A percentile compares a stretch with the other conserved stretches of the same genome.
Conservation (phyloP, 2,797 vertebrate genomes). For the Helostoma temminkii region DNA sequence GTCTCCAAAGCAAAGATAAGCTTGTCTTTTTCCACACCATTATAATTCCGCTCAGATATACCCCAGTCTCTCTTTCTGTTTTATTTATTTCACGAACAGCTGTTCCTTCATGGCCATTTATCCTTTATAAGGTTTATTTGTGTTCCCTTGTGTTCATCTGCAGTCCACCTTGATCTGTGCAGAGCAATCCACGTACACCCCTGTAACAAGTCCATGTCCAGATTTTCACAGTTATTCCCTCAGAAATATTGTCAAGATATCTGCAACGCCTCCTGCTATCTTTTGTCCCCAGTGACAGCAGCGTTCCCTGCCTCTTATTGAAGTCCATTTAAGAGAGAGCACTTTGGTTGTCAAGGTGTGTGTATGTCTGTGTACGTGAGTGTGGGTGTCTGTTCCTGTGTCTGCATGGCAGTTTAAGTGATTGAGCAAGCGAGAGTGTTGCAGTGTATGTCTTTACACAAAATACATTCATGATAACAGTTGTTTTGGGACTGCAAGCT, state of each 20-base stretch:
- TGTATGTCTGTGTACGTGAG: slow-evolving; percentile 38
- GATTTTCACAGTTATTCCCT: slow-evolving; percentile 81
- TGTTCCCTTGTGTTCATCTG: slow-evolving; percentile 72
- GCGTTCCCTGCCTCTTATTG: slow-evolving; percentile 79
- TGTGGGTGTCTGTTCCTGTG: slow-evolving; percentile 51
- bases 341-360: slow-evolving; percentile 88
- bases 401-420: slow-evolving; percentile 68
- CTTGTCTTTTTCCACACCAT: slow-evolving; percentile 75
- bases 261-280: slow-evolving; percentile 73
- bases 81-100: slow-evolving; percentile 76
- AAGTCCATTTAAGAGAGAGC: slow-evolving; percentile 87
- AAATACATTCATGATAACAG: slow-evolving; percentile 85
- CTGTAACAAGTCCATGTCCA: slow-evolving; percentile 70
- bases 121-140: slow-evolving; percentile 81
- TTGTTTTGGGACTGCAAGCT: slow-evolving; percentile 66
- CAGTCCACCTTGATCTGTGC: slow-evolving; percentile 67
- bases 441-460: slow-evolving; percentile 68
- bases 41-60: slow-evolving; percentile 72
- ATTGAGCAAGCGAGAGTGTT: slow-evolving; percentile 61
- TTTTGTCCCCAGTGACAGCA: slow-evolving; percentile 77
- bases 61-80: slow-evolving; percentile 62
- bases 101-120: slow-evolving; percentile 78
- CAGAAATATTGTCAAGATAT: slow-evolving; percentile 79
- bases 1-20: slow-evolving; percentile 80
- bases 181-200: slow-evolving; percentile 68